phyloP scores from a whole-genome alignment of 2,113 vertebrate species.

The Manacus vitellinus region DNA sequence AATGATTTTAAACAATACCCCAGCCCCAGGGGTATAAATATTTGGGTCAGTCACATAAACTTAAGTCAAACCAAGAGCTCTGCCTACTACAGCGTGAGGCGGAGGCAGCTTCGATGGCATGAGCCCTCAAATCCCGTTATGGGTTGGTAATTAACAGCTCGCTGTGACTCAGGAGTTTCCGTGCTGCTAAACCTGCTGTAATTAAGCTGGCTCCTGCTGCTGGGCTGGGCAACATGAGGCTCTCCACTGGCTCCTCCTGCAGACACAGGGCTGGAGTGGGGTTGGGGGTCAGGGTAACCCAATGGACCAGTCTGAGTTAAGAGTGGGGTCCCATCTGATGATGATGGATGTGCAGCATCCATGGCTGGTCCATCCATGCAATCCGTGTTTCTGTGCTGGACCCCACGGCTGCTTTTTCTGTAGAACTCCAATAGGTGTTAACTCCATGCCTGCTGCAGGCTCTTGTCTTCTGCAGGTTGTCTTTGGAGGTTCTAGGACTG shows the following conservation, averaged over 20 bases:
- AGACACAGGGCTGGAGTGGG: not conserved
- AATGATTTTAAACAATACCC: not conserved
- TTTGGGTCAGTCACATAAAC: slow-evolving; percentile 17
- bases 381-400: accelerated
- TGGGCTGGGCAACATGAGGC: not conserved
- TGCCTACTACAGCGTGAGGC: not conserved
- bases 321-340: not conserved
- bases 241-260: not conserved
- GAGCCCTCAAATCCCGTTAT: slow-evolving; percentile 44
- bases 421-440: not conserved
- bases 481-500: not conserved
- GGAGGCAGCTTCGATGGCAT: not conserved
- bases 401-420: not conserved
- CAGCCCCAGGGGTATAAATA: not conserved
- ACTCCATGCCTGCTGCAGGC: not conserved
- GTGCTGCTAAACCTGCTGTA: not conserved
- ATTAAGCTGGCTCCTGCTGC: not conserved
- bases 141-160: slow-evolving; percentile 55
- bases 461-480: not conserved
- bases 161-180: slow-evolving; percentile 35
- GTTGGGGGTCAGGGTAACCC: not conserved
- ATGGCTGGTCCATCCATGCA: accelerated
- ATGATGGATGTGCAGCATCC: not conserved
- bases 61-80: not conserved
- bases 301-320: not conserved